Conservation (phyloP, 2,888 invertebrate genomes). For the Scaptomyza reducta region DNA sequence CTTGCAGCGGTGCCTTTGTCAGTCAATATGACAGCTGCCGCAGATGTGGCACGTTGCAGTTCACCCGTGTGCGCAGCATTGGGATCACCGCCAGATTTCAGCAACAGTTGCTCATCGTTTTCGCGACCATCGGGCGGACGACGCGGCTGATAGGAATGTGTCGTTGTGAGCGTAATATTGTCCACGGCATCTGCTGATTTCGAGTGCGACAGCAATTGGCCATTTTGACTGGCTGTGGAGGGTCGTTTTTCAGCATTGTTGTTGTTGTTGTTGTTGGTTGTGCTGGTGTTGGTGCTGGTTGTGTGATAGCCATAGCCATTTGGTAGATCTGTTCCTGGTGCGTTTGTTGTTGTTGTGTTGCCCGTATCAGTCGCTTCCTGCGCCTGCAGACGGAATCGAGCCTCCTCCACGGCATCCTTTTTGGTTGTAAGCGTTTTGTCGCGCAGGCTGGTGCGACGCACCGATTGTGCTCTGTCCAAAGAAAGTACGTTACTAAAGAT, state of each 20-base stretch:
- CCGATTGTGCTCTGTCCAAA: conserved; percentile 92
- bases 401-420: conserved; percentile 97
- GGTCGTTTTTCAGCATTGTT: conserved; percentile 63
- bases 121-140: conserved; percentile 92
- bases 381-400: conserved; percentile 89
- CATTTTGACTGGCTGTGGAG: conserved; percentile 72
- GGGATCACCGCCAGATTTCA: conserved; percentile 55
- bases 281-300: conserved; percentile 50
- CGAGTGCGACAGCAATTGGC: conserved; percentile 72
- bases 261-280: conserved; percentile 55
- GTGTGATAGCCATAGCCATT: conserved; percentile 66
- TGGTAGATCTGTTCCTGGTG: conserved; percentile 42
- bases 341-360: conserved; percentile 40
- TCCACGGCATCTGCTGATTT: conserved; percentile 79
- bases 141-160: conserved; percentile 82
- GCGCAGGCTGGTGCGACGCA: conserved; percentile 95
- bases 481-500: neutral
- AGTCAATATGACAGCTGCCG: conserved; percentile 86
- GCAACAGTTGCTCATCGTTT: conserved; percentile 86
- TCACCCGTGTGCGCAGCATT: conserved; percentile 42
- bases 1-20: conserved; percentile 83
- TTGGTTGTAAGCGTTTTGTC: conserved; percentile 97
- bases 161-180: conserved; percentile 63
- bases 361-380: conserved; percentile 85
- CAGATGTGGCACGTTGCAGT: conserved; percentile 81